Evolutionary conservation across 2,113 vertebrate genomes (phyloP).

Genomic region (Antechinus stuartii): DNA sequence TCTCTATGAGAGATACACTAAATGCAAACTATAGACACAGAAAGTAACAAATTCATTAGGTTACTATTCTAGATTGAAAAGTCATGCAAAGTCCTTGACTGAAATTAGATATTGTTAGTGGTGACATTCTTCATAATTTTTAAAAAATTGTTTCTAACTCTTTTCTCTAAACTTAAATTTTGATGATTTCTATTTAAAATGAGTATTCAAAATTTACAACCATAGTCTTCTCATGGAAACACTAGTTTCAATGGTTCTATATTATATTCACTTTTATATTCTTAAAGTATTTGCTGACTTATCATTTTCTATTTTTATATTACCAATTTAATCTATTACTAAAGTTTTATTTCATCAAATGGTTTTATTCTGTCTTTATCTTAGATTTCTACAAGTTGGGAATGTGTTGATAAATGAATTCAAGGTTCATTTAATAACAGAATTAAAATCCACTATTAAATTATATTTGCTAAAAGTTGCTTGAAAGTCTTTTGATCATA

Average conservation of each 20-base stretch:
- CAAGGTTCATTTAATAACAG: constrained; percentile 10
- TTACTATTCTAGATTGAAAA: neutral
- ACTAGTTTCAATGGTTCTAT: neutral
- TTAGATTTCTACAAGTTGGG: neutral
- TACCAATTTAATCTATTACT: neutral
- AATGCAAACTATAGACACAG: neutral
- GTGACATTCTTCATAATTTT: neutral
- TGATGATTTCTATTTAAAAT: neutral
- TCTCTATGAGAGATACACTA: neutral
- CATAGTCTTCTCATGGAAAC: neutral
- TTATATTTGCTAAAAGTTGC: constrained; percentile 46
- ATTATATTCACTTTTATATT: neutral
- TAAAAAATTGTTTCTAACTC: neutral
- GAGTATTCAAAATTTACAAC: neutral
- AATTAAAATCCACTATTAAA: constrained; percentile 41
- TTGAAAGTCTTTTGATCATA: constrained; percentile 30
- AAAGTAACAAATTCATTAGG: neutral
- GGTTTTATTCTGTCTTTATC: neutral
- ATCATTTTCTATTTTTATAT: neutral
- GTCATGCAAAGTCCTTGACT: neutral
- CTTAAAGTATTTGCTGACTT: neutral
- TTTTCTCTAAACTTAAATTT: constrained; percentile 5
- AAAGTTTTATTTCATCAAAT: neutral
- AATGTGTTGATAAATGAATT: constrained; percentile 1
- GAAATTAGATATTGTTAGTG: neutral